Evolutionary conservation across 2,888 invertebrate genomes (phyloP), one percentile per base, ranked within the genome.

Genomic region (Hyles lineata): DNA sequence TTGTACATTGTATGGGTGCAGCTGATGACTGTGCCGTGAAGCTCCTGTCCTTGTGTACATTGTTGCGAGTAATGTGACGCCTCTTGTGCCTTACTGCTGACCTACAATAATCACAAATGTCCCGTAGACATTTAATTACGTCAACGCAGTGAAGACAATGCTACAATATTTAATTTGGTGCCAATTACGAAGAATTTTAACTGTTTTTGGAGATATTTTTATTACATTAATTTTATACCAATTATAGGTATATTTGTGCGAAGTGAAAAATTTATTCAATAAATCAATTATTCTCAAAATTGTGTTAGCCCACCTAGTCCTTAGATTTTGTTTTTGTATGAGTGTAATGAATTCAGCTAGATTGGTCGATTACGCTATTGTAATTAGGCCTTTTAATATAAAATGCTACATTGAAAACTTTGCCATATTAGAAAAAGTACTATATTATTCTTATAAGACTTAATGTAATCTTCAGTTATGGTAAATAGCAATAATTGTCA

Each of bases 361-460:
- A 85, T 90, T 85, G 87, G 87, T 89, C 85, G 85, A 84, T 82
- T 85, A 89, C 85, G 80, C 84, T 86, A 86, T 87, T 88, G 86
- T 88, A 89, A 90, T 91, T 90, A 91, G 90, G 87, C 87, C 86
- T 91, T 55, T 85, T 77, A 80, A 76, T 85, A 85, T 87, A 84
- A 89, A 92, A 93, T 92, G 90, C 93, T 94, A 93, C 93, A 94
- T 93, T 93, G 94, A 94, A 94, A 94, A 94, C 94, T 94, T 93
- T 94, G 94, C 94, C 94, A 94, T 94, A 94, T 94, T 94, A 94
- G 93, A 92, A 89, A 93, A 91, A 86, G 89, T 93, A 93, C 92
- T 93, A 85, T 55, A 55, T 89, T 90, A 91, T 90, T 91, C 91
- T 92, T 89, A 81, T 93, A 92, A 93, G 93, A 90, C 89, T 92